Evolutionary conservation across 1,140 invertebrate species (phyloP), one percentile per base, ranked within the genome.

Genomic region (Hermetia illucens): DNA sequence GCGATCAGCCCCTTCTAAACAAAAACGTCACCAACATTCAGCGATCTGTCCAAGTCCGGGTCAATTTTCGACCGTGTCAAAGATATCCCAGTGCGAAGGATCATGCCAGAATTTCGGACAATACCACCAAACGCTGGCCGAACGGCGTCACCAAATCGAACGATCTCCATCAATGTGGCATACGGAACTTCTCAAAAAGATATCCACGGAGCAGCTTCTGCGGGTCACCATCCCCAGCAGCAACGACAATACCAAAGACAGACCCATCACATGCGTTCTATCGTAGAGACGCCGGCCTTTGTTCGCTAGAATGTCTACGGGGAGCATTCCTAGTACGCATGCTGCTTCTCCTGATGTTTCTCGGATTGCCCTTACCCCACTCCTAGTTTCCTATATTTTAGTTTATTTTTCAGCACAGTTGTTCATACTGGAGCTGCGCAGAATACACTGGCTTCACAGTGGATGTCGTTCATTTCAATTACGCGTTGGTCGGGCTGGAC

Each of bases 1-100:
- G 80, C 20, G 78, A 82, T 52, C 69, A 75, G 44, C 76, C 77
- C 1, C 67, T 82, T 2, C 58, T 77, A 16, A 68, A 74, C 13
- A 74, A 65, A 39, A 60, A 62, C 29, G 33, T 5, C 16, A n/a
- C 58, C 61, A 5, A 30, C 62, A 5, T 63, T 64, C 40, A 50
- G 49, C 4, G 58, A 5, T 16, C 10, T 13, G 10, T 36, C 62
- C 57, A 25, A 61, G 29, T 13, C 30, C 5, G 22, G 32, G 10
- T 33, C 30, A 10, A 40, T 40, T 24, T 41, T 41, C 13, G 29
- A 32, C 21, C 39, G 39, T 3, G 34, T 35, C 15, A 41, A 41
- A 24, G 16, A 41, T 36, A 31, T 41, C 36, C 39, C 39, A 30
- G 34, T 36, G 15, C 16, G 24, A 15, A 25, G 12, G 12, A n/a